phyloP scores from a whole-genome alignment of 1,140 invertebrate species.

The Atta colombica region DNA sequence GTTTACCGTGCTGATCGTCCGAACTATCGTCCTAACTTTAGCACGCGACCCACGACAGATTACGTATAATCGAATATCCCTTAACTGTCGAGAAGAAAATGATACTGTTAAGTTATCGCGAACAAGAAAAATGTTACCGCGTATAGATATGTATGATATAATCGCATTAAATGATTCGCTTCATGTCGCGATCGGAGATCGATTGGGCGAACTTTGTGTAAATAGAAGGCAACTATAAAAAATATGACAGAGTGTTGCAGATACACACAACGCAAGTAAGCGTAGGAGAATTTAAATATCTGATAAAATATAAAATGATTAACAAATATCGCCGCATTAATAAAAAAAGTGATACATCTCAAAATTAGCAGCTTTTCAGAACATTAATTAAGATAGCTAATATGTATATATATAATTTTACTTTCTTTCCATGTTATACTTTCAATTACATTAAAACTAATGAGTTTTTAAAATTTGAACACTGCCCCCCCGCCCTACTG shows the following conservation, averaged over 20 bases:
- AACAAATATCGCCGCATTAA: background rate
- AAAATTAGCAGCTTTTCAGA: too few species aligned
- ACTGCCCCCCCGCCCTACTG: too few species aligned
- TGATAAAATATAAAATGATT: background rate
- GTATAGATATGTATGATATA: slow-evolving; percentile 49
- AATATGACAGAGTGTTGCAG: background rate
- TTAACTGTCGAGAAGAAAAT: background rate
- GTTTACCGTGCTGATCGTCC: slow-evolving; percentile 40
- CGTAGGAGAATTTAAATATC: slow-evolving; percentile 3
- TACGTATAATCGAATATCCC: slow-evolving; percentile 16
- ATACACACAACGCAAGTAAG: background rate
- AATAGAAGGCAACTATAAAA: slow-evolving; percentile 29
- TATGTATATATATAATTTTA: too few species aligned
- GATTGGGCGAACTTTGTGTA: slow-evolving; percentile 30
- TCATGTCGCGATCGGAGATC: slow-evolving; percentile 10
- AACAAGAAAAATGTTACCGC: slow-evolving; percentile 27
- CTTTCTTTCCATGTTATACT: too few species aligned
- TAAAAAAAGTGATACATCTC: too few species aligned
- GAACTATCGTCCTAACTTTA: slow-evolving; percentile 20
- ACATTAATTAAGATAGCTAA: too few species aligned
- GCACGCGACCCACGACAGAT: slow-evolving; percentile 9
- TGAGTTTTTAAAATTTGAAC: too few species aligned
- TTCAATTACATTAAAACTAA: too few species aligned
- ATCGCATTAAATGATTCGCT: slow-evolving; percentile 28
- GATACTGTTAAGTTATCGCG: slow-evolving; percentile 33